Conservation (phyloP, 2,113 vertebrate species). For the Pollimyrus isidori region DNA sequence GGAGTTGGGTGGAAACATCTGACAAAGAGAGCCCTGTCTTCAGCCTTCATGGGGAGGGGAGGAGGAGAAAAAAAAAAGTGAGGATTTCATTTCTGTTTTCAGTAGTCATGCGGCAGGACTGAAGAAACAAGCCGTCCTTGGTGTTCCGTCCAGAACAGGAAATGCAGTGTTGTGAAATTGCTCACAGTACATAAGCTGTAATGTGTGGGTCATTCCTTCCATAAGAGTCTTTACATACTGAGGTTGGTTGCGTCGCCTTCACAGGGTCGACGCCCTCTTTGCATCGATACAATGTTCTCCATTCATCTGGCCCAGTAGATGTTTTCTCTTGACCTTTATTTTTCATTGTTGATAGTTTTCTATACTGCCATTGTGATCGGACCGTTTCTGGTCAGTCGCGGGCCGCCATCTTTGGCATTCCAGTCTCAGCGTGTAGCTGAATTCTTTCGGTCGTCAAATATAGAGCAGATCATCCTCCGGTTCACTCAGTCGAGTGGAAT, state of each 20-base stretch:
- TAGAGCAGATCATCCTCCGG: constrained; percentile 42
- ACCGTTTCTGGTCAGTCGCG: constrained; percentile 47
- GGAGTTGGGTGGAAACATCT: constrained; percentile 1
- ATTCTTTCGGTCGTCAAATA: constrained; percentile 19
- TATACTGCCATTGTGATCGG: constrained; percentile 45
- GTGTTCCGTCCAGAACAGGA: background rate
- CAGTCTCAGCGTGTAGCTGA: constrained; percentile 28
- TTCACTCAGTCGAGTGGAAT: background rate
- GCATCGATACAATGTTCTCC: constrained; percentile 43
- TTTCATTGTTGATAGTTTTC: constrained; percentile 44
- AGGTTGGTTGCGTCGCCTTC: background rate
- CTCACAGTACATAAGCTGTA: background rate
- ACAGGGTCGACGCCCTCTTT: constrained; percentile 14
- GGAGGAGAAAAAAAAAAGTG: background rate
- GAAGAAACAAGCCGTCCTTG: background rate
- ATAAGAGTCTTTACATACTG: constrained; percentile 1
- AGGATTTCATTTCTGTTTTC: background rate
- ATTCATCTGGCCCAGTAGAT: constrained; percentile 35
- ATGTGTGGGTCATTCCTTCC: background rate
- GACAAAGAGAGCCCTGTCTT: constrained; percentile 45
- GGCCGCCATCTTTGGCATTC: constrained; percentile 38
- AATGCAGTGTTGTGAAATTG: background rate
- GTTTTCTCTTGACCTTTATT: constrained; percentile 48
- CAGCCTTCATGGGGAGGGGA: background rate
- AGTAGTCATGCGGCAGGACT: background rate